Evolutionary conservation across 2,113 vertebrate species (phyloP), one percentile per base, ranked within the genome.

Genomic region (Balaeniceps rex): DNA sequence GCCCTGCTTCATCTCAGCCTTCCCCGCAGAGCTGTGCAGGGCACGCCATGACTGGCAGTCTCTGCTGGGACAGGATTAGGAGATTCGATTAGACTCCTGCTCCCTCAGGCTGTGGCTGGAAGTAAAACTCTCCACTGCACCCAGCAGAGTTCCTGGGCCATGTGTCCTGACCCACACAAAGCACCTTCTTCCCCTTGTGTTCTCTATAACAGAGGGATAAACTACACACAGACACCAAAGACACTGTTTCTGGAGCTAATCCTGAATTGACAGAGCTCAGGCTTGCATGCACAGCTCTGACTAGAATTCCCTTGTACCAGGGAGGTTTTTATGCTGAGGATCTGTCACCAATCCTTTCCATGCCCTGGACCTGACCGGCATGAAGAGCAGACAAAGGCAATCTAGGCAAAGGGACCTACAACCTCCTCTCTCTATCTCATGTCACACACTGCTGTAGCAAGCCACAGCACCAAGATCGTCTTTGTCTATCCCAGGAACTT

Each of bases 181-280:
- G 26, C 19, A 60, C 15, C 40, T 76, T 61, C 57, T 72, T 87
- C 38, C 18, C 18, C 12, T 65, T 38, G 8, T 24, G 14, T 52
- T 57, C 23, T 36, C 55, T 40, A 4, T 13, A 83, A 40, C 9
- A 9, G 12, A 51, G 23, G 34, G 36, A 47, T 38, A 51, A 86
- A 15, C 12, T 4, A 49, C 8, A 68, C 24, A 33, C 4, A 6
- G 5, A 11, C 0, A 0, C 15, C 38, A 85, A 7, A 42, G 23
- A 26, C 14, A 23, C 18, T 34, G 14, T 1, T 44, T 64, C 12
- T 31, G 12, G 29, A 74, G 7, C 23, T 69, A 87, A 47, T 36
- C 42, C 55, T 42, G 19, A 79, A 58, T 5, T 19, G 65, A 34
- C 40, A 83, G 29, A 65, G 13, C 10, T 61, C 15, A 12, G 36